Conservation (phyloP, 37 sponge, comb jelly and placozoan species). For the Aphrocallistes beatrix region DNA sequence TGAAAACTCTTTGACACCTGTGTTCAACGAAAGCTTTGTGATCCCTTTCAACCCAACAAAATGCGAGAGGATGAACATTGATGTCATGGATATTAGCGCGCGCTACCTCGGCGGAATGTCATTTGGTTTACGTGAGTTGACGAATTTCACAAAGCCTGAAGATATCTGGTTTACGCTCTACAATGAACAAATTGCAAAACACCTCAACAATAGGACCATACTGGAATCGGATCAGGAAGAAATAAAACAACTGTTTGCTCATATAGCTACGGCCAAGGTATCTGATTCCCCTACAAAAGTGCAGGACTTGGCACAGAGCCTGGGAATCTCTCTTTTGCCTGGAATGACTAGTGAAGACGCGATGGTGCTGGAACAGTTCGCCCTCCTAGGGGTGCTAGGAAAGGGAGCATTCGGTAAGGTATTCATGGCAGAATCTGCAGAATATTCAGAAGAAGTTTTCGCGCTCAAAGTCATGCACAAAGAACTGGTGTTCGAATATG, state of each 20-base stretch:
- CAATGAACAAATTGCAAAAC: neutral
- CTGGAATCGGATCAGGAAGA: neutral
- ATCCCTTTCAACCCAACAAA: neutral
- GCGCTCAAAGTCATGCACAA: neutral
- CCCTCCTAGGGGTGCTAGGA: neutral
- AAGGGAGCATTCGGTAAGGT: slow-evolving; percentile 9
- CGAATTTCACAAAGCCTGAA: neutral
- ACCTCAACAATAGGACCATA: neutral
- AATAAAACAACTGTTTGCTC: neutral
- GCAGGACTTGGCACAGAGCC: neutral
- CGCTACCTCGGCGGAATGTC: neutral
- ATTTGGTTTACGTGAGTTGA: neutral
- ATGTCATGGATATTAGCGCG: neutral
- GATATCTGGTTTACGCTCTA: slow-evolving; percentile 11
- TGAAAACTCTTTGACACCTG: neutral
- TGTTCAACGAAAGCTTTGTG: slow-evolving; percentile 10
- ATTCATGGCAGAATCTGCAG: neutral
- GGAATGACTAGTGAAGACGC: neutral
- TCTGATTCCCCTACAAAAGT: neutral
- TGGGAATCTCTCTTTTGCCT: neutral
- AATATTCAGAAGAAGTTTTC: neutral
- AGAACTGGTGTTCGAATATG: slow-evolving; percentile 5
- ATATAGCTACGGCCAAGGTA: neutral
- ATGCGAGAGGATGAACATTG: slow-evolving; percentile 17
- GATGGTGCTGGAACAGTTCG: neutral